Evolutionary conservation across 2,113 vertebrate species (phyloP).

Genomic region (Aegypius monachus): DNA sequence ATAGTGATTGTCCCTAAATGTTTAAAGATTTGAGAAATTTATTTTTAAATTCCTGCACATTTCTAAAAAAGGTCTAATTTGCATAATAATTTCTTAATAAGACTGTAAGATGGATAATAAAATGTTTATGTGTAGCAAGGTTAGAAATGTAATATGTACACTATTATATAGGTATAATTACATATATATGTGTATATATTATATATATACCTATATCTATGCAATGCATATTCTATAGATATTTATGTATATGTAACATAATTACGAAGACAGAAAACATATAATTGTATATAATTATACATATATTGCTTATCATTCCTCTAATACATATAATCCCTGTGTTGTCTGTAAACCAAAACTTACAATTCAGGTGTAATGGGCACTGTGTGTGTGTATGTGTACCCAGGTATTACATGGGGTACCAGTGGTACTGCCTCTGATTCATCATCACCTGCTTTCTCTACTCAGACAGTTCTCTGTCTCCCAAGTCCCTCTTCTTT

Average conservation of each 20-base stretch:
- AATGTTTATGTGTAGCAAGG: fast-evolving
- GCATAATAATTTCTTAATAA: neutral
- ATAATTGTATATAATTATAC: too few relatives aligned
- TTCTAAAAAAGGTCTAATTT: neutral
- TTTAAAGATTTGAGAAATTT: neutral
- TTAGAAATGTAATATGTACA: neutral
- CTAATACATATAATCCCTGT: neutral
- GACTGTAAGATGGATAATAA: neutral
- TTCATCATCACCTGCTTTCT: neutral
- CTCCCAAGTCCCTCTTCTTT: neutral
- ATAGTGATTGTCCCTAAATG: neutral
- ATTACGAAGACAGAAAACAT: neutral
- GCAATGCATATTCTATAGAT: neutral
- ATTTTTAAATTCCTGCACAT: neutral
- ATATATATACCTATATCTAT: too few relatives aligned
- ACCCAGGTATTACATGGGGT: fast-evolving
- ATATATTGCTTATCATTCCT: neutral
- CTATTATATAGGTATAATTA: neutral
- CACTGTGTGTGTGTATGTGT: too few relatives aligned
- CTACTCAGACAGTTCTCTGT: neutral
- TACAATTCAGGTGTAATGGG: neutral
- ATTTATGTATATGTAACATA: neutral
- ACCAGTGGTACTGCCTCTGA: neutral
- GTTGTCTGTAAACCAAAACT: neutral
- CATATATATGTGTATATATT: neutral